These are phyloP conservation scores for Mustela erminea DNA, from an alignment of 2,797 vertebrate genomes.

Conservation along the genomic window DNA sequence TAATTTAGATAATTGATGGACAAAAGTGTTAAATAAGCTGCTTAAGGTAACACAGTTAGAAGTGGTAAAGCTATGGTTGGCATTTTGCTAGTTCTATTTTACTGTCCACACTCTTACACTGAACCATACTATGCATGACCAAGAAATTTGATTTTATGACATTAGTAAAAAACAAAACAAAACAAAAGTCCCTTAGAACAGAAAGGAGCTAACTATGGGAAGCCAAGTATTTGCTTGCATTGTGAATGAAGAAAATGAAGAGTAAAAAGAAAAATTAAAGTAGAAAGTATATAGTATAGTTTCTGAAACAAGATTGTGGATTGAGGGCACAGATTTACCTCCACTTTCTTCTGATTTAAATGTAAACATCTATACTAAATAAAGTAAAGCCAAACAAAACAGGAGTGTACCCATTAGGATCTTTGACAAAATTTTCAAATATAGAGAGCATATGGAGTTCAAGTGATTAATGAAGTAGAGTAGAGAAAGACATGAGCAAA, in stretches of 20 bases:
- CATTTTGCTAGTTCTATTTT: not conserved
- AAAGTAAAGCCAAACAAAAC: not conserved
- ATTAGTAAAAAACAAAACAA: not conserved
- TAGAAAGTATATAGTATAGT: not conserved
- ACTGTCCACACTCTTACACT: not conserved
- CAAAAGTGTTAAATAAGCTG: not conserved
- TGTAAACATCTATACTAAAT: not conserved
- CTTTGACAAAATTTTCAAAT: not conserved
- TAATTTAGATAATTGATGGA: not conserved
- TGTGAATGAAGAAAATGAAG: not conserved
- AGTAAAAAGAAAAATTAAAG: not conserved
- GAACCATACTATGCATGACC: not conserved
- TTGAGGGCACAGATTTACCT: not conserved
- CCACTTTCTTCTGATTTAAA: not conserved
- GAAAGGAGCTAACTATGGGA: not conserved
- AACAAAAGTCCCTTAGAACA: not conserved
- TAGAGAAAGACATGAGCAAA: not conserved
- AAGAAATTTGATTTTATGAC: not conserved
- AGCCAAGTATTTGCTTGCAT: not conserved
- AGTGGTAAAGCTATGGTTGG: not conserved
- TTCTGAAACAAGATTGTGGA: not conserved
- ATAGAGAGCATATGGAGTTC: accelerated
- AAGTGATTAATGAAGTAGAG: not conserved
- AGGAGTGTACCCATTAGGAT: not conserved
- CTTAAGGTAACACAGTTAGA: not conserved